These are phyloP conservation scores for Poeciliopsis prolifica DNA, from an alignment of 2,113 vertebrate species.

Conservation along the genomic window DNA sequence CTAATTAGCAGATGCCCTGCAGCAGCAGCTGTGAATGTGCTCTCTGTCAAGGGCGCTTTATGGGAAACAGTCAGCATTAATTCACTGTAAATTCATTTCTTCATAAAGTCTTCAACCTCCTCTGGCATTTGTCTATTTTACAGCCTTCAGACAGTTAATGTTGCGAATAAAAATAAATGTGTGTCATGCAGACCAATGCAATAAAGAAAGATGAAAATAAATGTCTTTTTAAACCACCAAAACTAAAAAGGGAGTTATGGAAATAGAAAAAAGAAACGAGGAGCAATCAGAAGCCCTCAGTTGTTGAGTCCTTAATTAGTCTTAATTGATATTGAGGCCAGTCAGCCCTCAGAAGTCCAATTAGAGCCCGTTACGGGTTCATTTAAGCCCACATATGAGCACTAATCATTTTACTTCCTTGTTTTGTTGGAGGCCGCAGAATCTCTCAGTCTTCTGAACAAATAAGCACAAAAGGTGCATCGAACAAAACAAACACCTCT, in stretches of 20 bases:
- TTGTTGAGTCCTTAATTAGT: no score
- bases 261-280: neutral
- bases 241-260: neutral
- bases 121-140: neutral
- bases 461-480: neutral
- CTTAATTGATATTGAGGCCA: no score
- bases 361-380: no score
- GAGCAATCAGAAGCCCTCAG: no score
- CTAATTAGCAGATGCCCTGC: conserved; percentile 42
- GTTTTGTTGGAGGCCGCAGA: neutral
- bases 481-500: neutral
- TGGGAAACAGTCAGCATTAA: neutral
- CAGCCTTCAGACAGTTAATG: neutral
- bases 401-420: neutral
- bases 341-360: no score
- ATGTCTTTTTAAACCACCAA: neutral
- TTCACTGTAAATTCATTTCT: neutral
- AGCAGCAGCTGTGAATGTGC: conserved; percentile 2
- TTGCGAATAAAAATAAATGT: neutral
- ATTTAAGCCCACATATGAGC: no score
- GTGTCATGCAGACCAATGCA: neutral
- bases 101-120: neutral
- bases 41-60: conserved; percentile 13
- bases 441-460: neutral
- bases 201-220: neutral